Evolutionary conservation across 2,113 vertebrate species (phyloP), one percentile per base, ranked within the genome.

Genomic region (Stercorarius parasiticus): DNA sequence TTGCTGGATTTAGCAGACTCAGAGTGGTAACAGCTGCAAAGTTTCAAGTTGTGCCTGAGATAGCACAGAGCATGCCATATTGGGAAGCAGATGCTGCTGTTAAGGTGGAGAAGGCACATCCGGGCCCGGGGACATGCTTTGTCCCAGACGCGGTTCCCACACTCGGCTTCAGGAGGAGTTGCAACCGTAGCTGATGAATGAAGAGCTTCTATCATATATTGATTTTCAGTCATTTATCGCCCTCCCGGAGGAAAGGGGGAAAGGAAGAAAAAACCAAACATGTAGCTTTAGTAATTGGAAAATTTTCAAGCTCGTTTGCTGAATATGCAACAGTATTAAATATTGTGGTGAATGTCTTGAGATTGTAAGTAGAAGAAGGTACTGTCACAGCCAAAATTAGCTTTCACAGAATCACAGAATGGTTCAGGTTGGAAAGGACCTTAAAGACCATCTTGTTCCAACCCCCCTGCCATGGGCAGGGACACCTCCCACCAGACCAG

Each of bases 1-100:
- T 79, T 38, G 71, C 95, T 77, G 82, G 65, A 95, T 93, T 96
- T 96, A 93, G 92, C 74, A 64, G 67, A 45, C 55, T 95, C 4
- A 19, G 64, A 91, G 78, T 92, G 72, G 84, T 82, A 96, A 96
- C 97, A 97, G 97, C 97, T 97, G 97, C 74, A 88, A 96, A 58
- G 69, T 91, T 96, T 97, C 97, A 97, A 96, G 82, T 86, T 61
- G 78, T 94, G 94, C 86, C 81, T 96, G 96, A 94, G 94, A 93
- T 53, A 86, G 86, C 58, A 93, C 97, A 96, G 95, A 96, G 13
- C 95, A 91, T 90, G 94, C 94, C 95, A 82, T 96, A 88, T 93
- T 73, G 92, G 80, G 93, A 95, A 96, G 94, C 94, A 97, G 96
- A 97, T 96, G 89, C 79, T 93, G 93, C 69, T 74, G 62, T 92